phyloP scores from a whole-genome alignment of 2,797 vertebrate species.

The Nyctibius grandis region DNA sequence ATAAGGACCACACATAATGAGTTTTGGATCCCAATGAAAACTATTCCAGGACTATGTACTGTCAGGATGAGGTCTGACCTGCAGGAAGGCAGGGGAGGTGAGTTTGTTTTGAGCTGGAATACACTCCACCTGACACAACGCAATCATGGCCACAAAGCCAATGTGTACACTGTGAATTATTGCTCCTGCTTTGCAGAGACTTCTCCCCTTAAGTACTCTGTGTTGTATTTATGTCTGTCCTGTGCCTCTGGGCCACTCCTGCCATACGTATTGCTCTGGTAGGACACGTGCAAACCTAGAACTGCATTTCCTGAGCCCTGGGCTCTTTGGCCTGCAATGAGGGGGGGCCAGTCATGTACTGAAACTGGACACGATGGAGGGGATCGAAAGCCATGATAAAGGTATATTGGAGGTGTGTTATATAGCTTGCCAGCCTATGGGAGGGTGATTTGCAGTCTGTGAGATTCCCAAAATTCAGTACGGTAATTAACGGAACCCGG shows the following conservation, averaged over 20 bases:
- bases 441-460: background rate
- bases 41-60: background rate
- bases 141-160: background rate
- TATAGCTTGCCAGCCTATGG: background rate
- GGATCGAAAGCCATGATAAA: background rate
- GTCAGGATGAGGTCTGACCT: background rate
- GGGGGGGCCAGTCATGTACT: background rate
- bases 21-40: background rate
- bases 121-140: background rate
- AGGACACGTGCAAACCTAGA: background rate
- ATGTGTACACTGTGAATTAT: background rate
- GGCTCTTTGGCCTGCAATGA: background rate
- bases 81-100: background rate
- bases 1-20: background rate
- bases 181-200: background rate
- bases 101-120: background rate
- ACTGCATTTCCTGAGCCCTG: background rate
- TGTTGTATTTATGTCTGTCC: rapidly evolving
- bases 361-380: rapidly evolving
- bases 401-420: background rate
- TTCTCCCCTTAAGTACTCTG: background rate
- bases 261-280: rapidly evolving
- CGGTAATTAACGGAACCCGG: background rate
- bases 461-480: background rate
- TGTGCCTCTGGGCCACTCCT: background rate